Base-by-base conservation (phyloP, 2,113 vertebrate genomes). In the Verasper variegatus region DNA sequence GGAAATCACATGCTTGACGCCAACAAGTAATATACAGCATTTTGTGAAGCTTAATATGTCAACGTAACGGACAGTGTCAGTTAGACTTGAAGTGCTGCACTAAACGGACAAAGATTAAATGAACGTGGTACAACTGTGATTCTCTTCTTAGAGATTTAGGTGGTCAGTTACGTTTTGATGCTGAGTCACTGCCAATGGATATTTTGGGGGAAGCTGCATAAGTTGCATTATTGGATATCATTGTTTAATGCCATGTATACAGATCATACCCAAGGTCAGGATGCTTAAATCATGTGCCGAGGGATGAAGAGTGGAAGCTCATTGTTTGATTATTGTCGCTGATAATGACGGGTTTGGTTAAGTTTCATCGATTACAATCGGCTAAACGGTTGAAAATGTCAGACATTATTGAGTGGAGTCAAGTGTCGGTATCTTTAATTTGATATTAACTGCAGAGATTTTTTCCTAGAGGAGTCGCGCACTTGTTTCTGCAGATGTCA, bases 1-100 rank as follows among this genome's bases (percentile, higher is more conserved):
- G 68, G 71, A 90, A 84, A 78, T 51, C 18, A 80, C 71, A 83
- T 65, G 42, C 78, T 72, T 80, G 31, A 82, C 59, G 78, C 78
- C 72, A 45, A 71, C 74, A n/a, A 13, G 71, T 75, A 64, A 68
- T 81, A 66, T 81, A 84, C 37, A 60, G 42, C 64, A 67, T 78
- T 64, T 76, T 71, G 35, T 64, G 13, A 75, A 86, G 76, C 67
- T 81, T 86, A 80, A 35, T 68, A 55, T 65, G 69, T 78, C 66
- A 75, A 24, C 73, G 65, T 73, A 57, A 78, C 52, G n/a, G 80
- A 64, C 69, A 17, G 45, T 26, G 74, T 75, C 51, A 54, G 35
- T 51, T 3, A 27, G 60, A 15, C 11, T 51, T 31, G 2, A 35
- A 47, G 23, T 24, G 49, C 61, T 47, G 26, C 27, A 52, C 1